These are phyloP conservation scores for Dicycla oo DNA, from an alignment of 2,888 invertebrate species.

Conservation along the genomic window DNA sequence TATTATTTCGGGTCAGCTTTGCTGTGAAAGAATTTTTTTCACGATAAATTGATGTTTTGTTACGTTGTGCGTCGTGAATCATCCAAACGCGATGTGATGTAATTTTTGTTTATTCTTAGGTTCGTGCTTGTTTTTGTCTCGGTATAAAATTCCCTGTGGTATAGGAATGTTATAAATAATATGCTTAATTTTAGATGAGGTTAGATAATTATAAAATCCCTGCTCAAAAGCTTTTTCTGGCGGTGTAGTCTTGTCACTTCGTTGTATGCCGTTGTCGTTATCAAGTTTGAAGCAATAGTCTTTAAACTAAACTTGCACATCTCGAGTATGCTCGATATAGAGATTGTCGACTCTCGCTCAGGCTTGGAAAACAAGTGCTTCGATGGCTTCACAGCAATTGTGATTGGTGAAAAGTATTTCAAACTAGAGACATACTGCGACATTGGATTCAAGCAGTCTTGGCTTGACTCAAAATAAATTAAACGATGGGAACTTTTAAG, in stretches of 20 bases:
- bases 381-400: constrained; percentile 20
- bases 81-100: constrained; percentile 50
- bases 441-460: constrained; percentile 13
- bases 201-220: constrained; percentile 3
- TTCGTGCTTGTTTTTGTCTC: constrained; percentile 33
- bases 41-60: constrained; percentile 64
- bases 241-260: not conserved
- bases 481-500: constrained; percentile 14
- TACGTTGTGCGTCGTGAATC: constrained; percentile 60
- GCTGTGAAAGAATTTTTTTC: constrained; percentile 59
- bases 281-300: constrained; percentile 23
- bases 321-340: constrained; percentile 12
- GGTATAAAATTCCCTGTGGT: constrained; percentile 29
- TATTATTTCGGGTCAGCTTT: constrained; percentile 65
- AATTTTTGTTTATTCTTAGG: constrained; percentile 57
- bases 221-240: not conserved
- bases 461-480: not conserved
- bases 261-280: constrained; percentile 5
- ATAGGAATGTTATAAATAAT: constrained; percentile 23
- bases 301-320: constrained; percentile 20
- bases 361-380: constrained; percentile 40
- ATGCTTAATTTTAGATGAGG: constrained; percentile 14
- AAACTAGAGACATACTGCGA: constrained; percentile 17
- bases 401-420: constrained; percentile 32
- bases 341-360: constrained; percentile 28